Base-by-base conservation (phyloP, 2,113 vertebrate species). In the Carassius auratus region DNA sequence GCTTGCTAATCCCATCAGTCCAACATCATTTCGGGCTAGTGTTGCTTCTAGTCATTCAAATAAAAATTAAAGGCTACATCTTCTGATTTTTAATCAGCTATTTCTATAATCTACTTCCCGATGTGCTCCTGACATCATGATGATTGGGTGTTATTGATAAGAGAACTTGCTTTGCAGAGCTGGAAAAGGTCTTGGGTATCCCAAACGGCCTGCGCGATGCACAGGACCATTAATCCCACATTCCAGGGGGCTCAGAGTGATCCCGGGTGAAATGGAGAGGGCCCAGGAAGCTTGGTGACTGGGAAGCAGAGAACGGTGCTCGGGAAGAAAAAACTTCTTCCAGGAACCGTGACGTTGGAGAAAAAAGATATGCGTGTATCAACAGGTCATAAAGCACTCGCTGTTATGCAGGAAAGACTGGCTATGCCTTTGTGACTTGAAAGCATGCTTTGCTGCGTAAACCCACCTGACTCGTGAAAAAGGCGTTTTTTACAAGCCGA, bases 391-490 rank as follows among this genome's bases (percentile, higher is more conserved):
- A 76, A 75, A 55, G 52, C 84, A 38, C 38, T 62, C 33, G 19
- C 21, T 81, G n/a, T 57, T 85, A 17, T 76, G 50, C 38, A 66
- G 79, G 84, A 33, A 36, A 42, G 33, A 82, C n/a, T 68, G 5
- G 23, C 38, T 14, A n/a, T 80, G 79, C 9, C n/a, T 68, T 55
- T 19, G 61, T 69, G 62, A 83, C 83, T 84, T 91, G 87, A 91
- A 91, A 83, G 59, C 76, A 52, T 42, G 85, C 84, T 87, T 42
- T 42, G 42, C 42, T 8, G 42, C 84, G 90, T 42, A 42, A 42
- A 90, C 89, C 93, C 91, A 94, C 92, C 92, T 94, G 93, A 93
- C 83, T 91, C 80, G 76, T 91, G 91, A 92, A 94, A 92, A 90
- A 84, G 92, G 90, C 88, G 57, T 93, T 94, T 61, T 94, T 94